Evolutionary conservation across 1,140 invertebrate species (phyloP).

Genomic region (Eubasilissa regina): DNA sequence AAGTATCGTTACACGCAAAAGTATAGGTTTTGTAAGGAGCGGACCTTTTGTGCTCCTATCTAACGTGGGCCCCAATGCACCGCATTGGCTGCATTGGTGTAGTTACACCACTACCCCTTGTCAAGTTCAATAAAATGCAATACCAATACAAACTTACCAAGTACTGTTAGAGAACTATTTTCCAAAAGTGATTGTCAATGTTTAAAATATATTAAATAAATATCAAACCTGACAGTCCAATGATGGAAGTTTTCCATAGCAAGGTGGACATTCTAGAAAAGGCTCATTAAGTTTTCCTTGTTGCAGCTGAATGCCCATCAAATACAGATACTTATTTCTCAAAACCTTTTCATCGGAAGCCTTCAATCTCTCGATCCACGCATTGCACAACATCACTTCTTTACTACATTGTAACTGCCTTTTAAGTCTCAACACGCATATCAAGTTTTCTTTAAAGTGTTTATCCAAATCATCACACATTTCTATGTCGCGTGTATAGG

Average conservation of each 20-base stretch:
- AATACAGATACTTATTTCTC: conserved; percentile 16
- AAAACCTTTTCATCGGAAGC: conserved; percentile 4
- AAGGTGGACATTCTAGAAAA: conserved; percentile 6
- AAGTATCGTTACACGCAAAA: too few relatives aligned
- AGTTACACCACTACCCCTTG: too few relatives aligned
- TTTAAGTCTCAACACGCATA: not conserved
- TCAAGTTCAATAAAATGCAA: too few relatives aligned
- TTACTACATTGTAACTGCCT: not conserved
- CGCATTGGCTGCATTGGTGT: too few relatives aligned
- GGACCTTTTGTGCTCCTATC: too few relatives aligned
- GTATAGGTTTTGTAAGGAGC: too few relatives aligned
- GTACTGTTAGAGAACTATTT: too few relatives aligned
- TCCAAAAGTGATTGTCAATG: too few relatives aligned
- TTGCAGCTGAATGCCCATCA: not conserved
- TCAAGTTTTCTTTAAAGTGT: not conserved
- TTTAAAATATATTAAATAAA: not conserved
- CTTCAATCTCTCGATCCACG: conserved; percentile 4
- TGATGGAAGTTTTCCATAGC: conserved; percentile 4
- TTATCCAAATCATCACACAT: conserved; percentile 6
- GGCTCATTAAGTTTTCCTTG: not conserved
- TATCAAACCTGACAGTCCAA: not conserved
- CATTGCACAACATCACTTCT: conserved; percentile 14
- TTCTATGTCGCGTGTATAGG: not conserved
- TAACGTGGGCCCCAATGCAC: too few relatives aligned
- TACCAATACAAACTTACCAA: too few relatives aligned